Evolutionary conservation across 2,888 invertebrate species (phyloP).

Genomic region (Pseudanteris insignis): DNA sequence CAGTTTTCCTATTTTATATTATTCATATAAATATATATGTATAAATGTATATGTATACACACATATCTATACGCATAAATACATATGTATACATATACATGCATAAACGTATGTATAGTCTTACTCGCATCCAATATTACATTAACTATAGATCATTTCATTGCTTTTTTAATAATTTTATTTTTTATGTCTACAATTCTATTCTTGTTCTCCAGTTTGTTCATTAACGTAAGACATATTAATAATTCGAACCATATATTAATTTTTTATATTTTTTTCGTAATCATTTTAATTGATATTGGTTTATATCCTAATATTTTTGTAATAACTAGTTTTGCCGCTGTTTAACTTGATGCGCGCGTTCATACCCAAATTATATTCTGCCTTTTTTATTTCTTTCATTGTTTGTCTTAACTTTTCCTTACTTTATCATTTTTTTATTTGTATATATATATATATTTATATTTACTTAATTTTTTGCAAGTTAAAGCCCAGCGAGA

Average conservation of each 20-base stretch:
- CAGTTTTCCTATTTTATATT: conserved; percentile 42
- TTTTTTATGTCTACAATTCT: conserved; percentile 24
- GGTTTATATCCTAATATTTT: conserved; percentile 51
- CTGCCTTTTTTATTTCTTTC: conserved; percentile 9
- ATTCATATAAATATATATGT: conserved; percentile 22
- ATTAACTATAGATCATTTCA: conserved; percentile 8
- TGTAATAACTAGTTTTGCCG: conserved; percentile 36
- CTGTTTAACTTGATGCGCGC: conserved; percentile 42
- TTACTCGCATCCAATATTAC: conserved; percentile 13
- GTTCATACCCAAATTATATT: conserved; percentile 37
- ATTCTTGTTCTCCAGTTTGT: conserved; percentile 34
- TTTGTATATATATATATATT: background rate
- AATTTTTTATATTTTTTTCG: conserved; percentile 19
- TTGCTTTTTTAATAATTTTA: conserved; percentile 7
- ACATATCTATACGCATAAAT: background rate
- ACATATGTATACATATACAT: conserved; percentile 9
- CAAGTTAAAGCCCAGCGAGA: conserved; percentile 49
- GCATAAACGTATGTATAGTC: no score
- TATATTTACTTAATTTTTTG: conserved; percentile 1
- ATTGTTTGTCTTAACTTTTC: conserved; percentile 1
- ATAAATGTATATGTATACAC: conserved; percentile 5
- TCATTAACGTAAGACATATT: conserved; percentile 43
- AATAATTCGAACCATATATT: conserved; percentile 51
- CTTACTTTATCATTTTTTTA: background rate
- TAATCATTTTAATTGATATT: conserved; percentile 52